Conservation (phyloP, 2,888 invertebrate genomes). For the Callyntrura sp. region DNA sequence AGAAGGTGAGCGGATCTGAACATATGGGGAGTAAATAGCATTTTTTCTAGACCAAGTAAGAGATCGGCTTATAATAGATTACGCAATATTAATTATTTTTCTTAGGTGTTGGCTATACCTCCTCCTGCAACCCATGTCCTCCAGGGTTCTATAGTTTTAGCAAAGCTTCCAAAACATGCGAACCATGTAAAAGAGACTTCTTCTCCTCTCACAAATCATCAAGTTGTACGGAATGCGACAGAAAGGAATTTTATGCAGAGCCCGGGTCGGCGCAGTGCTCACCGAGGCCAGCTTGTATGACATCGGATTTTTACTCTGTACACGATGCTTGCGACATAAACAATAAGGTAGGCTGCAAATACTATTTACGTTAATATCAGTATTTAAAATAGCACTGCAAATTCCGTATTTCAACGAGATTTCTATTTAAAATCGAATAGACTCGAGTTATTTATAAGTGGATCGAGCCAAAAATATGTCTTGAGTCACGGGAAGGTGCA, state of each 20-base stretch:
- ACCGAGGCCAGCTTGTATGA: slow-evolving; percentile 86
- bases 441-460: slow-evolving; percentile 86
- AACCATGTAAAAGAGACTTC: slow-evolving; percentile 86
- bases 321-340: slow-evolving; percentile 86
- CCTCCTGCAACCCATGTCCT: slow-evolving; percentile 86
- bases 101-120: slow-evolving; percentile 87
- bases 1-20: slow-evolving; percentile 84
- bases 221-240: slow-evolving; percentile 86
- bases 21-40: too few relatives aligned
- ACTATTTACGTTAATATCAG: slow-evolving; percentile 84
- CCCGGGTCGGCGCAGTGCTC: slow-evolving; percentile 86
- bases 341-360: slow-evolving; percentile 84
- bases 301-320: slow-evolving; percentile 86
- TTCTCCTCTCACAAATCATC: slow-evolving; percentile 86
- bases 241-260: slow-evolving; percentile 85
- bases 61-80: too few relatives aligned
- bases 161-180: slow-evolving; percentile 85
- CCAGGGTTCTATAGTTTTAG: slow-evolving; percentile 85
- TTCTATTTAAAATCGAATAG: slow-evolving; percentile 82
- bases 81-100: slow-evolving; percentile 24
- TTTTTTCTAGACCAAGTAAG: too few relatives aligned
- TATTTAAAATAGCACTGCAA: too few relatives aligned
- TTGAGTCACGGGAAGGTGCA: slow-evolving; percentile 85
- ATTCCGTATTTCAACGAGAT: too few relatives aligned
- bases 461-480: slow-evolving; percentile 87